phyloP scores from a whole-genome alignment of 2,797 vertebrate species.

The Megaceryle alcyon region DNA sequence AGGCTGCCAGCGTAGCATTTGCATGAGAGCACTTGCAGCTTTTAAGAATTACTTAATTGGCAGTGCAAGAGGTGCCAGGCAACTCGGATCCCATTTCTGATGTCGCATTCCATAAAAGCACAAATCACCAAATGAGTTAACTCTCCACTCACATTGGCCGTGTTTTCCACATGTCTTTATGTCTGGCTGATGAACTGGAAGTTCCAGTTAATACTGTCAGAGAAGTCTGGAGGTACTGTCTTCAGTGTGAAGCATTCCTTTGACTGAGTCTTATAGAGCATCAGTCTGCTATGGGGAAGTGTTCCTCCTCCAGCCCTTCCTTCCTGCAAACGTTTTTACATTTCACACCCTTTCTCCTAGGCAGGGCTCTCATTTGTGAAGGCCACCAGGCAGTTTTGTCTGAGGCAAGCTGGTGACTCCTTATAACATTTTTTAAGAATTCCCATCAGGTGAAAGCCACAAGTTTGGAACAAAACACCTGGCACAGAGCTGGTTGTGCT shows the following conservation, averaged over 20 bases:
- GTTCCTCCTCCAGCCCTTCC: neutral
- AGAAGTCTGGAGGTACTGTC: neutral
- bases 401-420: neutral
- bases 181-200: constrained; percentile 27
- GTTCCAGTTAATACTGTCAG: constrained; percentile 17
- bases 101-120: constrained; percentile 24
- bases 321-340: neutral
- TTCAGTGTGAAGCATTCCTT: neutral
- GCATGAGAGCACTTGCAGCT: neutral
- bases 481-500: neutral
- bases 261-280: neutral
- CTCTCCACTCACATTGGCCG: neutral
- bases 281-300: neutral
- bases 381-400: neutral
- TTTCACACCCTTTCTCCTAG: neutral
- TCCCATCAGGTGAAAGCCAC: neutral
- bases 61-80: neutral
- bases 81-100: neutral
- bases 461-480: neutral
- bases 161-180: neutral
- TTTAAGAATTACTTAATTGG: neutral
- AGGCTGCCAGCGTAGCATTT: neutral
- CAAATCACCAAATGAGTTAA: neutral
- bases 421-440: neutral
- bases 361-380: neutral